Conservation (phyloP, 2,888 invertebrate genomes). For the Aspidapion aeneum region DNA sequence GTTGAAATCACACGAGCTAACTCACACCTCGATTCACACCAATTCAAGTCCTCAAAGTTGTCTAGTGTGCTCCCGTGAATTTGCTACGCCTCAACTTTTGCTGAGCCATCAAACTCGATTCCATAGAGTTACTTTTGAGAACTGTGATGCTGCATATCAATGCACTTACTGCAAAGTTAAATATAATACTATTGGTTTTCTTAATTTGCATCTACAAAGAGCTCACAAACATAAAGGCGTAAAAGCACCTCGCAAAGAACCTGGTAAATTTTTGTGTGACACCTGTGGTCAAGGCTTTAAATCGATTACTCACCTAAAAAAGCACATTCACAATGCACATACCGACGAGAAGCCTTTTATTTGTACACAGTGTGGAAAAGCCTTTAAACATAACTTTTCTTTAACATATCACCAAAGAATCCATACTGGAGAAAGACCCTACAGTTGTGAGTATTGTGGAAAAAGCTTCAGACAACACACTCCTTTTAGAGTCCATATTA, state of each 20-base stretch:
- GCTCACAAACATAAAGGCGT: slow-evolving; percentile 15
- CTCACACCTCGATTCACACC: slow-evolving; percentile 47
- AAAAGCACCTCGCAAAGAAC: background rate
- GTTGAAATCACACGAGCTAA: slow-evolving; percentile 49
- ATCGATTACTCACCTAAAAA: slow-evolving; percentile 25
- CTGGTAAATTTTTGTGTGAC: slow-evolving; percentile 29
- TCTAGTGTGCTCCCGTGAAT: slow-evolving; percentile 17
- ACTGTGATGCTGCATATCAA: slow-evolving; percentile 14
- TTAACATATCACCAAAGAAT: slow-evolving; percentile 49
- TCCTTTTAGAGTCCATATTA: slow-evolving; percentile 34
- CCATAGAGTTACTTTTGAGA: slow-evolving; percentile 17
- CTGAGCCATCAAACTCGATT: slow-evolving; percentile 19
- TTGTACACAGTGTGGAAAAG: slow-evolving; percentile 46
- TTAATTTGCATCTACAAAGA: slow-evolving; percentile 20
- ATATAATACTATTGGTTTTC: slow-evolving; percentile 18
- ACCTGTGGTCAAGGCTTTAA: slow-evolving; percentile 32
- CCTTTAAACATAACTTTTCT: slow-evolving; percentile 22
- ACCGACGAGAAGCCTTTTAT: slow-evolving; percentile 50
- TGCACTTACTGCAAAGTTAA: slow-evolving; percentile 18
- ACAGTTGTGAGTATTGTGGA: slow-evolving; percentile 52
- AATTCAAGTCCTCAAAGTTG: slow-evolving; percentile 39
- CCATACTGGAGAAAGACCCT: slow-evolving; percentile 54
- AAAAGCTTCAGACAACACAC: slow-evolving; percentile 35
- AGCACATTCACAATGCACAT: slow-evolving; percentile 30
- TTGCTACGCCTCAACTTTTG: slow-evolving; percentile 15